A percentile compares a stretch with the other conserved stretches of the same genome.
phyloP scores from a whole-genome alignment of 2,113 vertebrate species.

The Mesembrinibis cayennensis region DNA sequence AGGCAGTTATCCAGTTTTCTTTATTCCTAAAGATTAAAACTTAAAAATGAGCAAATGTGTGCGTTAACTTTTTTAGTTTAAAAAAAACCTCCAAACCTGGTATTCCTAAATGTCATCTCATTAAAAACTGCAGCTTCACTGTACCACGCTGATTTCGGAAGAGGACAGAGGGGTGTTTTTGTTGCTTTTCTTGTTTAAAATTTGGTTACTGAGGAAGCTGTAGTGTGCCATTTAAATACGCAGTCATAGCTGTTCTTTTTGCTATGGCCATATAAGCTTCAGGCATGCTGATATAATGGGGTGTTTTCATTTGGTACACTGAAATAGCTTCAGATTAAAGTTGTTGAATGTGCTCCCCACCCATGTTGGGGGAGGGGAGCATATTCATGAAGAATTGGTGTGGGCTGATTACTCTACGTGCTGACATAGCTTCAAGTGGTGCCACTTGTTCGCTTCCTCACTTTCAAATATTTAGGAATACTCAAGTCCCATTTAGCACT shows the following conservation, averaged over 20 bases:
- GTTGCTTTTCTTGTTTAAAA: not conserved
- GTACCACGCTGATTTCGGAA: not conserved
- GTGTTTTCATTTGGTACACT: not conserved
- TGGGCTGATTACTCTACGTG: not conserved
- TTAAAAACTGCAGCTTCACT: not conserved
- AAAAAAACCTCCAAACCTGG: not conserved
- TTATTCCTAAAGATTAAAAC: not conserved
- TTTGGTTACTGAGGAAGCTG: not conserved
- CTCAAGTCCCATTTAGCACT: not conserved
- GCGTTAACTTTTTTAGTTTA: not conserved
- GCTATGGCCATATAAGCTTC: not conserved
- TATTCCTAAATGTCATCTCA: not conserved
- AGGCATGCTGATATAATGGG: not conserved
- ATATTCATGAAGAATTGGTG: rapidly evolving
- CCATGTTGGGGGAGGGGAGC: rapidly evolving
- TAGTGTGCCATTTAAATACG: not conserved
- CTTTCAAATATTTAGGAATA: not conserved
- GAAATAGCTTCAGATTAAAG: not conserved
- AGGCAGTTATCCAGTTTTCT: not conserved
- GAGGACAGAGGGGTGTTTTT: not conserved
- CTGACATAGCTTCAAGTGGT: not conserved
- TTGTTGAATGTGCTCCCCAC: not conserved
- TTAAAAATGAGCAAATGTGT: not conserved
- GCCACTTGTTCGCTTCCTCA: not conserved
- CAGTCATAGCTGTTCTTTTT: not conserved